Base-by-base conservation (phyloP, 2,797 vertebrate genomes). In the Chiloscyllium punctatum region DNA sequence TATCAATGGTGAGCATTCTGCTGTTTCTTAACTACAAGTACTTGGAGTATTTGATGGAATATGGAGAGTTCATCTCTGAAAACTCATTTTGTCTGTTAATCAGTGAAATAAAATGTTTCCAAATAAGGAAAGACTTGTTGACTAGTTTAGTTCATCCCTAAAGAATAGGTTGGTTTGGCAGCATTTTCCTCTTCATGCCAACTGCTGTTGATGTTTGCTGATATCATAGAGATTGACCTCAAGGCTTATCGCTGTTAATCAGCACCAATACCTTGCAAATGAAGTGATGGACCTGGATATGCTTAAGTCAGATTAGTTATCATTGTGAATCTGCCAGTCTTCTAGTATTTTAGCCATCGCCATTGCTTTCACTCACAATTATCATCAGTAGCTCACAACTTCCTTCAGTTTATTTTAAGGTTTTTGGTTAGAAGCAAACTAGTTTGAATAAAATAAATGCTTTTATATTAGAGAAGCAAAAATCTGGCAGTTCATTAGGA, bases 1-100 rank as follows among this genome's bases (percentile, higher is more conserved):
- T 98, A 68, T 97, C 97, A 57, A 97, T 98, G 96, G 98, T 98
- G 97, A 97, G 97, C 96, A 96, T 92, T 33, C 48, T 96, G 15
- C 11, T 88, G 77, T 57, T 96, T 71, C 66, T 88, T 88, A 25
- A 11, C 15, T 11, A 88, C 16, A 33, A 88, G 27, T 88, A 15
- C 86, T 53, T 57, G 42, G 23, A 25, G 3, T 3, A 51, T 88
- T 88, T 57, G 51, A 18, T 84, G 21, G 23, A 23, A 84, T 48
- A 0, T 84, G 42, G 21, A 84, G 48, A 88, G 11, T 27, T 30
- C 4, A 33, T 9, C 53, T 33, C 13, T 53, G 51, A 9, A 88
- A 88, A 53, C 51, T 42, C 53, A 27, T 57, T 88, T 48, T 84
- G 82, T 42, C 82, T 48, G 37, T 48, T 48, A 84, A 84, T 84